Evolutionary conservation across 2,113 vertebrate species (phyloP).

Genomic region (Hippocampus zosterae): DNA sequence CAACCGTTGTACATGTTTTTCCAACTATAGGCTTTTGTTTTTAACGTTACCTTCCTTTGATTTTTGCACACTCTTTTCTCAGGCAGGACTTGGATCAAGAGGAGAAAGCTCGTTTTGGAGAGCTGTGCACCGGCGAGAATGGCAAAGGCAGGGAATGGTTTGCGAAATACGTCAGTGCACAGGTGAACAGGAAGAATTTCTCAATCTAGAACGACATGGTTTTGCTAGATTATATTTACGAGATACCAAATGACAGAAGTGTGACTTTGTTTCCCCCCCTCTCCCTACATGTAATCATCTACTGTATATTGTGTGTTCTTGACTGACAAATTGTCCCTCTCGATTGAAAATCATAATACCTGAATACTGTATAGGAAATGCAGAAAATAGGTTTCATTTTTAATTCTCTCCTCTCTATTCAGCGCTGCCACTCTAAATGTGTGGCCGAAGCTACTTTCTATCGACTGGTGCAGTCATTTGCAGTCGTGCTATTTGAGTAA

Average conservation of each 20-base stretch:
- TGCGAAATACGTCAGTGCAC: slow-evolving; percentile 87
- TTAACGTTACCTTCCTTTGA: background rate
- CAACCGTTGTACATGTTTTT: background rate
- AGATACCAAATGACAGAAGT: background rate
- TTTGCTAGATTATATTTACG: background rate
- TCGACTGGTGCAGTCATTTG: slow-evolving; percentile 95
- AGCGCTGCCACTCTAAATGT: slow-evolving; percentile 96
- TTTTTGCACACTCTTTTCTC: slow-evolving; percentile 12
- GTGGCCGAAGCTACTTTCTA: slow-evolving; percentile 95
- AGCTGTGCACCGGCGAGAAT: slow-evolving; percentile 83
- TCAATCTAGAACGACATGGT: no score
- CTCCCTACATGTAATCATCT: background rate
- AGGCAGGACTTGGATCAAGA: slow-evolving; percentile 93
- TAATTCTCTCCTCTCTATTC: slow-evolving; percentile 32
- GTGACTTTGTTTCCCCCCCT: background rate
- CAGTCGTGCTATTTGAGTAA: slow-evolving; percentile 95
- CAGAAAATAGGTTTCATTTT: background rate
- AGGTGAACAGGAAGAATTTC: slow-evolving; percentile 68
- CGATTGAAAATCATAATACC: background rate
- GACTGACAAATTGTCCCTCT: background rate
- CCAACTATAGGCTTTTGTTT: background rate
- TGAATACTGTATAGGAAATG: background rate
- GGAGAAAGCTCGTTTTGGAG: slow-evolving; percentile 90
- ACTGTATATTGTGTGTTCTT: background rate
- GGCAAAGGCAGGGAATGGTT: slow-evolving; percentile 96